Percentiles rank a stretch among this genome's conserved stretches.
These are phyloP conservation scores for Chalcosyrphus nemorum DNA, from an alignment of 2,888 invertebrate species.

Conservation along the genomic window DNA sequence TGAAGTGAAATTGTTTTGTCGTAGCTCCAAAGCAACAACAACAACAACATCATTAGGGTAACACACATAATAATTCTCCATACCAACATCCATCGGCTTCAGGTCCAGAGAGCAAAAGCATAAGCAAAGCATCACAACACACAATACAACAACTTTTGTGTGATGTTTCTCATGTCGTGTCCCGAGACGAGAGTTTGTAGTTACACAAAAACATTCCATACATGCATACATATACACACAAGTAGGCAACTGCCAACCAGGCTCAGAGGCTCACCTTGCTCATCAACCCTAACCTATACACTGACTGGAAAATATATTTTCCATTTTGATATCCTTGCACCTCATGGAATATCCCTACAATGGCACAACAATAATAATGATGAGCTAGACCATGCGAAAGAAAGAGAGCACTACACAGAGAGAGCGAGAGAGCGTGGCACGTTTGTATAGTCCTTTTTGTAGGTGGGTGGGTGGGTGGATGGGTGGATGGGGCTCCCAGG, in stretches of 20 bases:
- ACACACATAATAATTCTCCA: slow-evolving; percentile 8
- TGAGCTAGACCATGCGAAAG: slow-evolving; percentile 36
- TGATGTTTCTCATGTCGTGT: slow-evolving; percentile 25
- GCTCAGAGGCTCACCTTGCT: slow-evolving; percentile 20
- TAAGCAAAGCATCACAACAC: slow-evolving; percentile 29
- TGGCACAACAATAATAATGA: slow-evolving; percentile 61
- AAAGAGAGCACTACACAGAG: slow-evolving; percentile 32
- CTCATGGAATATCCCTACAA: slow-evolving; percentile 45
- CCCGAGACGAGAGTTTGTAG: slow-evolving; percentile 22
- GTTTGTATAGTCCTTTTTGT: slow-evolving; percentile 7
- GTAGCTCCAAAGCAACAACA: slow-evolving; percentile 1
- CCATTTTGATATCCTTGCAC: slow-evolving; percentile 60
- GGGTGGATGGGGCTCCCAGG: slow-evolving; percentile 43
- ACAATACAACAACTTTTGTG: slow-evolving; percentile 27
- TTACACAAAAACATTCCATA: slow-evolving; percentile 40
- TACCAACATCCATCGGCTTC: slow-evolving; percentile 28
- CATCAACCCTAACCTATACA: slow-evolving; percentile 27
- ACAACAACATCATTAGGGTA: not conserved
- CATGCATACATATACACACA: slow-evolving; percentile 1
- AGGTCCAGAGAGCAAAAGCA: slow-evolving; percentile 38
- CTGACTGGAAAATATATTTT: slow-evolving; percentile 53
- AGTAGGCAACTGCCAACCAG: slow-evolving; percentile 7
- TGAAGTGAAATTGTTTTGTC: slow-evolving; percentile 14
- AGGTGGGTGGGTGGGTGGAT: slow-evolving; percentile 29
- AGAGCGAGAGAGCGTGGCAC: slow-evolving; percentile 29